Evolutionary conservation across 64 coral and sea anemone genomes (phyloP), one percentile per base, ranked within the genome.

Genomic region (Hydrozoanthus tunicans): DNA sequence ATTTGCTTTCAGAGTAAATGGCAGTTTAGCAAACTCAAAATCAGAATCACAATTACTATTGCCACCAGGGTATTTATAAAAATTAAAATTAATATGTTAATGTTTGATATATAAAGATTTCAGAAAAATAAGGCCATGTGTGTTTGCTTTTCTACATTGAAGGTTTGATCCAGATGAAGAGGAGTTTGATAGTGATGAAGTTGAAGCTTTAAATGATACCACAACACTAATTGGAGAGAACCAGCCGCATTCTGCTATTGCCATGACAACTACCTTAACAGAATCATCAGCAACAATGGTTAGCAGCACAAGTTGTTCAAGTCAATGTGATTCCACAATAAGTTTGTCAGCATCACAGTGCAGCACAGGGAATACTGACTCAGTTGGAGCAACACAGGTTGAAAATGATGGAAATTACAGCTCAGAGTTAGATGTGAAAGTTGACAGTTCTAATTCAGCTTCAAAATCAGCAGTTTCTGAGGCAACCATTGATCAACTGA

Each of bases 101-200:
- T 43, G 32, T 43, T 43, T 43, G 32, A 43, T 43, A 43, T 43
- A 43, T 43, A 43, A 43, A 43, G 32, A 43, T 43, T 43, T 43
- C 32, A 43, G 32, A 43, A 43, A 43, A 43, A 43, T 43, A 43
- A 43, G 2, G 32, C 32, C 32, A 43, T 2, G 32, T 43, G 32
- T 43, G 32, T 43, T 43, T 43, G 32, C 15, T 68, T 74, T 12
- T 55, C 67, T 52, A 15, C 23, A 15, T 63, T 64, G n/a, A 52
- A 92, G 91, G 91, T 23, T 92, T 58, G 70, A 8, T 53, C 77
- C 81, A 68, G 80, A 84, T 27, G 91, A 92, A 54, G 64, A 85
- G n/a, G 80, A 92, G 17, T 73, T 92, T 75, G 81, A 58, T 70
- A 92, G 91, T 82, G 91, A 92, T 57, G 73, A 83, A 13, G 91